These are phyloP conservation scores for Ariopsis seemanni DNA, from an alignment of 2,113 vertebrate genomes.

Conservation along the genomic window DNA sequence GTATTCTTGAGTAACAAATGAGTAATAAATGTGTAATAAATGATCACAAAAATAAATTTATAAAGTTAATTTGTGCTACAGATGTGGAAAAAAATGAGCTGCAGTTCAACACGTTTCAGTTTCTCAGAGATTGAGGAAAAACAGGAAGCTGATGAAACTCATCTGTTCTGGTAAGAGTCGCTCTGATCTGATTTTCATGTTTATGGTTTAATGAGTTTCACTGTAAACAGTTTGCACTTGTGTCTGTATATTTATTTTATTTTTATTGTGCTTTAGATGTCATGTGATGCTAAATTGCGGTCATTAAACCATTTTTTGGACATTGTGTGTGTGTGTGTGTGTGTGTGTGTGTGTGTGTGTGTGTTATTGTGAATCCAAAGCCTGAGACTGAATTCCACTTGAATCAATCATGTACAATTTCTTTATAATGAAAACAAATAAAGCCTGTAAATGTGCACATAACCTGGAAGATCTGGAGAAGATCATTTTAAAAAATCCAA, in stretches of 20 bases:
- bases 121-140: not conserved
- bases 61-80: not conserved
- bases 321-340: no score
- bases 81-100: not conserved
- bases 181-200: no score
- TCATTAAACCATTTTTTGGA: not conserved
- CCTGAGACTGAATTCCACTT: not conserved
- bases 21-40: not conserved
- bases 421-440: not conserved
- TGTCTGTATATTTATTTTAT: not conserved
- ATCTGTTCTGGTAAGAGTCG: not conserved
- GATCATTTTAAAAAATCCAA: not conserved
- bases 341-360: not conserved
- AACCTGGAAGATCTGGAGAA: not conserved
- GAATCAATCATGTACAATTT: not conserved
- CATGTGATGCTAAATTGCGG: not conserved
- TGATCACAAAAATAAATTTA: not conserved
- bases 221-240: not conserved
- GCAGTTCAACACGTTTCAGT: not conserved
- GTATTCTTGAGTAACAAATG: not conserved
- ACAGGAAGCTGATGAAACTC: conserved; percentile 3
- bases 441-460: not conserved
- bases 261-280: not conserved
- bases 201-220: not conserved
- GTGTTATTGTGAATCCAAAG: not conserved